phyloP scores from a whole-genome alignment of 1,140 invertebrate genomes.

The Drosophila lini region DNA sequence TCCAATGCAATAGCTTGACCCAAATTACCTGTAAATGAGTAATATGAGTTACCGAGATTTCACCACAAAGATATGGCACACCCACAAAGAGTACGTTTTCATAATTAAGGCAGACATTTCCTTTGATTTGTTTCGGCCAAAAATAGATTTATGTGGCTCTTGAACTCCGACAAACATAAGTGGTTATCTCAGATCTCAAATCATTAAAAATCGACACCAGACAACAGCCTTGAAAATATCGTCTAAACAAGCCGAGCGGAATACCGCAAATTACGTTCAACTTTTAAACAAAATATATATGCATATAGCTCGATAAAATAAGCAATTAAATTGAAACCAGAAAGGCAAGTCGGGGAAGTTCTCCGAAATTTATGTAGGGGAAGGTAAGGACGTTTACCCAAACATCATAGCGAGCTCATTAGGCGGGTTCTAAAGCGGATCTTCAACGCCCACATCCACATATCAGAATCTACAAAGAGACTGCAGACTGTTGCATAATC shows the following conservation, averaged over 20 bases:
- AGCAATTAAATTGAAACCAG: slow-evolving; percentile 64
- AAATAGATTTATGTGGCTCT: slow-evolving; percentile 36
- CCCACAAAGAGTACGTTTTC: background rate
- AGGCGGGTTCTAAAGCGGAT: slow-evolving; percentile 57
- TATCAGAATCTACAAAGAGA: slow-evolving; percentile 3
- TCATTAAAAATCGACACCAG: slow-evolving; percentile 18
- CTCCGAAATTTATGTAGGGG: slow-evolving; percentile 44
- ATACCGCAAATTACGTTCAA: slow-evolving; percentile 46
- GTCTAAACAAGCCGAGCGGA: slow-evolving; percentile 25
- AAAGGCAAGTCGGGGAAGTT: slow-evolving; percentile 39
- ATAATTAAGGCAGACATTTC: slow-evolving; percentile 14
- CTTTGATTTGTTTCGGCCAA: slow-evolving; percentile 2
- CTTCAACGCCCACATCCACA: slow-evolving; percentile 63
- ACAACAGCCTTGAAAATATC: slow-evolving; percentile 47
- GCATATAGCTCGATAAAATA: slow-evolving; percentile 20
- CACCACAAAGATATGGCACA: slow-evolving; percentile 1
- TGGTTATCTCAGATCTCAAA: slow-evolving; percentile 10
- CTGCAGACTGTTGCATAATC: slow-evolving; percentile 69
- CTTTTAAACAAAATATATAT: slow-evolving; percentile 31
- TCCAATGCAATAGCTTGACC: slow-evolving; percentile 8
- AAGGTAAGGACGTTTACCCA: slow-evolving; percentile 59
- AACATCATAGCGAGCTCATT: slow-evolving; percentile 62
- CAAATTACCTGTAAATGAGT: slow-evolving; percentile 7
- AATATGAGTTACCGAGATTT: slow-evolving; percentile 1
- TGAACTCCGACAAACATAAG: slow-evolving; percentile 21